phyloP scores from a whole-genome alignment of 2,888 invertebrate genomes.

The Pseudolycoriella hygida region DNA sequence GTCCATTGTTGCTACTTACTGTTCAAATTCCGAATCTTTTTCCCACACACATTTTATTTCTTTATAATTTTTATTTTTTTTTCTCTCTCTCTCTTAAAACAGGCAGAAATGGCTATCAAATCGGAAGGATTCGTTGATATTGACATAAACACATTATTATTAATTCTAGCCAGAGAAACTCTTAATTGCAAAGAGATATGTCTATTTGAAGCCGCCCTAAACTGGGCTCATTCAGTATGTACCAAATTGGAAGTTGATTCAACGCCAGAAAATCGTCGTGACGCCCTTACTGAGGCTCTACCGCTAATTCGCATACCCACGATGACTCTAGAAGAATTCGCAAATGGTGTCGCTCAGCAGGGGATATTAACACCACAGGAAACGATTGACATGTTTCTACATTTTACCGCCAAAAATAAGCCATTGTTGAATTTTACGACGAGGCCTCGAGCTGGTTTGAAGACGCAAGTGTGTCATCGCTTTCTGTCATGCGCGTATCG shows the following conservation, averaged over 20 bases:
- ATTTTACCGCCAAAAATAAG: slow-evolving; percentile 81
- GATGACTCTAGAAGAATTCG: slow-evolving; percentile 86
- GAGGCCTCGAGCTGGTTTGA: slow-evolving; percentile 69
- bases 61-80: slow-evolving; percentile 12
- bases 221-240: slow-evolving; percentile 90
- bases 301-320: slow-evolving; percentile 84
- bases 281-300: slow-evolving; percentile 58
- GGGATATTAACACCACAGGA: slow-evolving; percentile 77
- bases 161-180: slow-evolving; percentile 81
- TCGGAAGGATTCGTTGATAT: slow-evolving; percentile 95
- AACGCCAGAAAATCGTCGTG: slow-evolving; percentile 60
- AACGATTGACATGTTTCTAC: slow-evolving; percentile 86
- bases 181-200: slow-evolving; percentile 88
- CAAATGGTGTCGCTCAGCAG: slow-evolving; percentile 85
- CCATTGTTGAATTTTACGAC: slow-evolving; percentile 68
- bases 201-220: slow-evolving; percentile 75
- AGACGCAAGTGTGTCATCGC: slow-evolving; percentile 86
- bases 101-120: slow-evolving; percentile 88
- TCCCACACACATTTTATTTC: too few species aligned
- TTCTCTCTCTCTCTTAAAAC: slow-evolving; percentile 3
- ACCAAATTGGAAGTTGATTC: slow-evolving; percentile 63
- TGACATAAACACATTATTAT: slow-evolving; percentile 81
- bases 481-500: slow-evolving; percentile 94
- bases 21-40: too few species aligned
- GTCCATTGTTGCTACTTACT: too few species aligned